Base-by-base conservation (phyloP, 2,888 invertebrate genomes). In the Caenorhabditis wallacei region DNA sequence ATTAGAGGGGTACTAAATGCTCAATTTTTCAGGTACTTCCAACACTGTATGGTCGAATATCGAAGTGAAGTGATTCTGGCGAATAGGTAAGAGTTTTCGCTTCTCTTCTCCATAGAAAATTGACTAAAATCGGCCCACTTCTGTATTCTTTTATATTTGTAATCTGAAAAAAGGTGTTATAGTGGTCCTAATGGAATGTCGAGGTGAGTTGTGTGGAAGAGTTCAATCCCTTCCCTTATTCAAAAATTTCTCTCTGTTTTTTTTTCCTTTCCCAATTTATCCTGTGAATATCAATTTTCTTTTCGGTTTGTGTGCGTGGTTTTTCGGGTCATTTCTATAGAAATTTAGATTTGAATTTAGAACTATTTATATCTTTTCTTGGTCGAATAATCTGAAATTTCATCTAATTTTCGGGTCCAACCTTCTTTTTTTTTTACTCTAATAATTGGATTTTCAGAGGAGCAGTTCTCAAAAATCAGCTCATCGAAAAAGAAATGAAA, bases 21-120 rank as follows among this genome's bases (percentile, higher is more conserved):
- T 20, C 1, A 18, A 11, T 16, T 30, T 79, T 79, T 0, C 43
- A 70, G 70, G 79, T 98, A 98, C 93, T 99, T 99, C 94, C 96
- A 97, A 92, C 96, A 98, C 92, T 95, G 98, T 85, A 95, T 98
- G 43, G 95, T 96, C 92, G 98, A 98, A 92, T 95, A 97, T 61
- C 96, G 96, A 93, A 97, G 98, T 1, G 97, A 97, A 92, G 95
- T 96, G 30, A 95, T 96, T 84, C 94, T 99, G 43, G 97, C 98
- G 2, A 97, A 97, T 4, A 95, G 91, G 91, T 90, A 43, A 40
- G 80, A 40, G 40, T 22, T 43, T 40, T 56, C 54, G 22, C 30
- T 22, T 26, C 53, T 40, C n/a, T n/a, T n/a, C n/a, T n/a, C n/a
- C n/a, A n/a, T n/a, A n/a, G 30, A 4, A 13, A 22, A 40, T 26